Base-by-base conservation (phyloP, 2,113 vertebrate genomes). In the Calcarius ornatus region DNA sequence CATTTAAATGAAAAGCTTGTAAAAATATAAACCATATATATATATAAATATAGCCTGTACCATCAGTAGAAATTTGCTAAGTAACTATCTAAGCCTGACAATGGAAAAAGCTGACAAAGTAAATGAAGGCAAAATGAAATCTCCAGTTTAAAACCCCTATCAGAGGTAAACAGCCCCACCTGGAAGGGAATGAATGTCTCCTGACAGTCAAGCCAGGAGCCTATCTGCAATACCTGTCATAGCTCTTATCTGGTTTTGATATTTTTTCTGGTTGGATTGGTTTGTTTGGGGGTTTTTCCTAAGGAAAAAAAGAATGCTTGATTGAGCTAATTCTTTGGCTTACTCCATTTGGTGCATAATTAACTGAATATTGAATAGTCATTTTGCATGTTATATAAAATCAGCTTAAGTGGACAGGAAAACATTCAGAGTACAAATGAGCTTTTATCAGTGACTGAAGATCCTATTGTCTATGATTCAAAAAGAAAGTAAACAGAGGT, bases 271-370 rank as follows among this genome's bases (percentile, higher is more conserved):
- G 43, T 64, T 93, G 54, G 30, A 11, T 92, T 89, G 28, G 15
- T 75, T 88, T 78, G 16, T 40, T 48, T 42, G 30, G 2, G 0
- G 0, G 1, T 61, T 75, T 65, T 81, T 35, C 30, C 54, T 33
- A 50, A 54, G 27, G 27, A 25, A 57, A 53, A 81, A 81, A 83
- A n/a, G 53, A 79, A 76, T 69, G 75, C 33, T 71, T 75, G 54
- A 94, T 87, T 86, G 79, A 92, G 35, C 68, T 83, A 83, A 79
- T 83, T 95, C 43, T 86, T 95, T 69, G 33, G 20, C 65, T 89
- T 79, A 35, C 43, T 90, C 68, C 9, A 51, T 81, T 93, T 82
- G 50, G 27, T 63, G 68, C 60, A 86, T 88, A 90, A 95, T 73
- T 90, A 89, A 70, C n/a, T 86, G 68, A 78, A 68, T 71, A 92